Percentiles rank a stretch among this genome's conserved stretches.
Evolutionary conservation across 2,113 vertebrate genomes (phyloP).

Genomic region (Isichthys henryi): DNA sequence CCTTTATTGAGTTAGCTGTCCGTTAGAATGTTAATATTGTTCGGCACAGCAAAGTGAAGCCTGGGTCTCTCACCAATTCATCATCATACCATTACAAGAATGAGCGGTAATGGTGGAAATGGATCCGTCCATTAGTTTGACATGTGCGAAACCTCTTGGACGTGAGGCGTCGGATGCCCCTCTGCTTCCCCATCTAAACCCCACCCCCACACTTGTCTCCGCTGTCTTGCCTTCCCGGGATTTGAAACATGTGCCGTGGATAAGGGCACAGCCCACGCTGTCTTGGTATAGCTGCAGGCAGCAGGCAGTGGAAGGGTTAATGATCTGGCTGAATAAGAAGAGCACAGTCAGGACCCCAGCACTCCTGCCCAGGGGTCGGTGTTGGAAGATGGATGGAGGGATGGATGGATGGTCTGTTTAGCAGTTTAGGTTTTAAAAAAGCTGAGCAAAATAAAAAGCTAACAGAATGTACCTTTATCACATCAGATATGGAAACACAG

Average conservation of each 20-base stretch:
- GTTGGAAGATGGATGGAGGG: background rate
- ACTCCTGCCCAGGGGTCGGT: background rate
- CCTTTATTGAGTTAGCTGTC: background rate
- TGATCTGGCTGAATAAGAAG: background rate
- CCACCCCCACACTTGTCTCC: slow-evolving; percentile 35
- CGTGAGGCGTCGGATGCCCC: background rate
- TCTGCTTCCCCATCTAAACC: background rate
- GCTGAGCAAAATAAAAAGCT: background rate
- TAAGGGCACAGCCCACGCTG: background rate
- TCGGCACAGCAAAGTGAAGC: background rate
- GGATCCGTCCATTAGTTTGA: slow-evolving; percentile 6
- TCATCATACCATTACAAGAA: slow-evolving; percentile 10
- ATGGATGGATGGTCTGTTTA: background rate
- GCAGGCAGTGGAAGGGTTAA: background rate
- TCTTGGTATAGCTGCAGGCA: background rate
- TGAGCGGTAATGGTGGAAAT: slow-evolving; percentile 52
- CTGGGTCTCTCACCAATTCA: background rate
- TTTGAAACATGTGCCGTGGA: background rate
- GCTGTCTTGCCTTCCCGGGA: background rate
- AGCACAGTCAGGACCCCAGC: background rate
- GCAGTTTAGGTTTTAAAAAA: background rate
- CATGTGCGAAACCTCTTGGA: slow-evolving; percentile 38
- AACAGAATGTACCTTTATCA: background rate
- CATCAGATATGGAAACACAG: background rate
- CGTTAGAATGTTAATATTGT: slow-evolving; percentile 6